Conservation (phyloP, 2,113 vertebrate genomes). For the Anarrhichthys ocellatus region DNA sequence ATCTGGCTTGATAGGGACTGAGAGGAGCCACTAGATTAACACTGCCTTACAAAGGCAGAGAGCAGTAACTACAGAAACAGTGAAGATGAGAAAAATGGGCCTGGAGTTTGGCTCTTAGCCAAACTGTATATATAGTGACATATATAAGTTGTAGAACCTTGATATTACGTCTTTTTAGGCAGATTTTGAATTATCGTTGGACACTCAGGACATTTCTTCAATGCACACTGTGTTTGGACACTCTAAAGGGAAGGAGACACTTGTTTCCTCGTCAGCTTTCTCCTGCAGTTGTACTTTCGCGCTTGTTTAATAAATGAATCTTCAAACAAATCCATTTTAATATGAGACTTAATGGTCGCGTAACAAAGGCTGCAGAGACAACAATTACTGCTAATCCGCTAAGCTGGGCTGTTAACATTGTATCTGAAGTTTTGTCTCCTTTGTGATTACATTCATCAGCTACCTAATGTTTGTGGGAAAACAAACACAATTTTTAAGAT, state of each 20-base stretch:
- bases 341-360: neutral
- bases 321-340: neutral
- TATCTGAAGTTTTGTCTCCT: neutral
- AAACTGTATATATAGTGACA: neutral
- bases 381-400: neutral
- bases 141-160: neutral
- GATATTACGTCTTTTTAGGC: neutral
- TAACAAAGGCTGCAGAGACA: neutral
- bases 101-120: neutral
- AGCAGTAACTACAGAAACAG: neutral
- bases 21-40: constrained; percentile 2
- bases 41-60: neutral
- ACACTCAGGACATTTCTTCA: neutral
- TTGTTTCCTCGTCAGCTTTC: neutral
- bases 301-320: neutral
- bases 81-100: neutral
- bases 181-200: neutral
- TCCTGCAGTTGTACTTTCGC: neutral
- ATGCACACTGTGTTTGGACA: neutral
- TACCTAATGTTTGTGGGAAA: neutral
- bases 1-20: constrained; percentile 13
- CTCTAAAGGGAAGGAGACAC: neutral
- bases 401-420: neutral
- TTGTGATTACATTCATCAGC: neutral
- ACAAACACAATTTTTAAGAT: neutral